Evolutionary conservation across 2,797 vertebrate genomes (phyloP).

Genomic region (Alectoris magna): DNA sequence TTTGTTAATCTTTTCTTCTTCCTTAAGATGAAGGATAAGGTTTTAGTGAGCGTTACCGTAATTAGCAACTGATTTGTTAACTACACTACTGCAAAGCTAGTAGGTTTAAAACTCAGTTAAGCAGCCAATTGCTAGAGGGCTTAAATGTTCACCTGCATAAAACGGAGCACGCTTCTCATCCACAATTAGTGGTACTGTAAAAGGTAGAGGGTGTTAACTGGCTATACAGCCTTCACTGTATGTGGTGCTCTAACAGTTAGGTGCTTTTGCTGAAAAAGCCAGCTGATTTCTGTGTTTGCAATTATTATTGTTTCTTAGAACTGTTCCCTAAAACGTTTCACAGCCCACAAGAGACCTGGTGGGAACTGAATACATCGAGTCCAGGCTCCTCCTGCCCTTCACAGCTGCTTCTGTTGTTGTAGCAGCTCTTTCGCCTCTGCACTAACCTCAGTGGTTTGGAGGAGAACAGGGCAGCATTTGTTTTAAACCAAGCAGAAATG

Average conservation of each 20-base stretch:
- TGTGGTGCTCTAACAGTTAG: background rate
- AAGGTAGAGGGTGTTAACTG: constrained; percentile 32
- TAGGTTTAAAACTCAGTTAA: constrained; percentile 35
- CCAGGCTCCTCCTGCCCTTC: background rate
- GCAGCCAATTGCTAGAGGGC: constrained; percentile 20
- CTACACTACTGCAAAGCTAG: constrained; percentile 36
- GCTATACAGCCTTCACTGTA: background rate
- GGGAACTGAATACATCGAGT: background rate
- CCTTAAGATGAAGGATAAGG: constrained; percentile 73
- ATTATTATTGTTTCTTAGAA: background rate
- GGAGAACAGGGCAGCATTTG: background rate
- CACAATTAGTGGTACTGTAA: background rate
- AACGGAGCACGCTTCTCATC: background rate
- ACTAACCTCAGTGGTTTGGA: background rate
- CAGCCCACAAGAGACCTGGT: background rate
- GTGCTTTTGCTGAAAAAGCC: background rate
- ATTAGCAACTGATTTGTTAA: constrained; percentile 60
- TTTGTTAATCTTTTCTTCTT: constrained; percentile 92
- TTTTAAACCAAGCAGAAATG: background rate
- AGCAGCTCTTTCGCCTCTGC: background rate
- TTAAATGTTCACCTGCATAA: background rate
- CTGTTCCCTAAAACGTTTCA: background rate
- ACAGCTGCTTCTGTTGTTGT: background rate
- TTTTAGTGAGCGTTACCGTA: constrained; percentile 59
- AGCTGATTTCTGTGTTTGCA: background rate